Base-by-base conservation (phyloP, 2,888 invertebrate species). In the Thereva nobilitata region DNA sequence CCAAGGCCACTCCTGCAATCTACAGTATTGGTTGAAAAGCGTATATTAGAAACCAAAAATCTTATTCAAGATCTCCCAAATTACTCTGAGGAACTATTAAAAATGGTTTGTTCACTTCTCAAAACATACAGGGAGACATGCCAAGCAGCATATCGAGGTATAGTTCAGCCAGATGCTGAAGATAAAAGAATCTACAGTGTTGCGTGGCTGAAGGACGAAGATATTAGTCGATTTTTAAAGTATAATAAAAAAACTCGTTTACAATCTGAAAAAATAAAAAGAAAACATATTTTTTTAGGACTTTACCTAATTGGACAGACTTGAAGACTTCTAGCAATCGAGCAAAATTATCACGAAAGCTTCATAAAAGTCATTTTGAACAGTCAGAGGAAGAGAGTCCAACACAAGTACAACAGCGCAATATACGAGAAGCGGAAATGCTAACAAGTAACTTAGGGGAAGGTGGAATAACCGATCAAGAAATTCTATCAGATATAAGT, bases 191-290 rank as follows among this genome's bases (percentile, higher is more conserved):
- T 93, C 67, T 90, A 92, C 72, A 92, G 91, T 74, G 91, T 92
- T 1, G 87, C 89, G 8, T 94, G 96, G 96, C 85, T 96, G 1
- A 93, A 93, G 72, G 97, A 97, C 80, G 95, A 95, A 74, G 97
- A 97, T 77, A 96, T 97, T 69, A 94, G 91, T 76, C 83, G 96
- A 64, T 93, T 96, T 81, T 86, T 97, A 73, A 94, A 93, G 88
- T 88, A 84, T 53, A 3, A 4, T 23, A 67, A 44, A 23, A n/a
- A 40, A 73, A 79, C 63, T 7, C 59, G 12, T 47, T 35, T 49
- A 5, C 40, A n/a, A 41, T 61, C 41, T n/a, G n/a, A 34, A 2
- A 42, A 42, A 64, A 42, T 64, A 41, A 64, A 49, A 42, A 9
- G 5, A 53, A 61, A 35, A 38, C 66, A 41, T n/a, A 41, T 53